phyloP scores from a whole-genome alignment of 1,140 invertebrate genomes.

The Pseudomyrmex dendroicus region DNA sequence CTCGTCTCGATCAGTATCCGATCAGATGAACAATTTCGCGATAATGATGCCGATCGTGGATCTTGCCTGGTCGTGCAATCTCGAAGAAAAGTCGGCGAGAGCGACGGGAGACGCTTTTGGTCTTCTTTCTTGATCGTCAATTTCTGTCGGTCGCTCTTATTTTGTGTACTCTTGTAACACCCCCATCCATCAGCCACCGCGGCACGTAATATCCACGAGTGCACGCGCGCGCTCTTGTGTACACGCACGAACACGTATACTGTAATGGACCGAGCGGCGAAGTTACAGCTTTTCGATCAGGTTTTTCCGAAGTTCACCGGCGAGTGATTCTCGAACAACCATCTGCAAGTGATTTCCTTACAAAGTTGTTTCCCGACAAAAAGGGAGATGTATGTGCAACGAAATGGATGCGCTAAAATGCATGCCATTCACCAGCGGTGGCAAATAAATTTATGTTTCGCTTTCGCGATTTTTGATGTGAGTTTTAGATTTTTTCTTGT shows the following conservation, averaged over 20 bases:
- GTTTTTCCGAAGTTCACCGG: conserved; percentile 2
- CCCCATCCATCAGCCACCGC: conserved; percentile 59
- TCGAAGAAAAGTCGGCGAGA: neutral
- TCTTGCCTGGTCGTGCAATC: conserved; percentile 51
- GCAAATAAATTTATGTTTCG: neutral
- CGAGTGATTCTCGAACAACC: conserved; percentile 22
- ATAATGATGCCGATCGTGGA: conserved; percentile 47
- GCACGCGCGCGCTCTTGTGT: neutral
- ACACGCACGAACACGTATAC: neutral
- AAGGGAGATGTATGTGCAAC: neutral
- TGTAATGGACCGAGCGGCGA: conserved; percentile 23
- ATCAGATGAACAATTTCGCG: conserved; percentile 15
- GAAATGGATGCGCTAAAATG: neutral
- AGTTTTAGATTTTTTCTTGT: neutral
- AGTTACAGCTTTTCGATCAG: conserved; percentile 37
- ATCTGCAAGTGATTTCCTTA: conserved; percentile 8
- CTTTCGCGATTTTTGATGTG: neutral
- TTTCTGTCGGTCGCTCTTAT: conserved; percentile 64
- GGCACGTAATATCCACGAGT: conserved; percentile 38
- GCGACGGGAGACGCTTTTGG: neutral
- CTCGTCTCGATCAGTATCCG: neutral
- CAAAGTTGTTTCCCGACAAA: neutral
- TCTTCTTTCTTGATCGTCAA: conserved; percentile 40
- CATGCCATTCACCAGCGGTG: neutral
- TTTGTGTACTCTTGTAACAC: conserved; percentile 57